Percentiles rank a stretch among this genome's conserved stretches.
These are phyloP conservation scores for Periparus ater DNA, from an alignment of 2,797 vertebrate genomes.

Conservation along the genomic window DNA sequence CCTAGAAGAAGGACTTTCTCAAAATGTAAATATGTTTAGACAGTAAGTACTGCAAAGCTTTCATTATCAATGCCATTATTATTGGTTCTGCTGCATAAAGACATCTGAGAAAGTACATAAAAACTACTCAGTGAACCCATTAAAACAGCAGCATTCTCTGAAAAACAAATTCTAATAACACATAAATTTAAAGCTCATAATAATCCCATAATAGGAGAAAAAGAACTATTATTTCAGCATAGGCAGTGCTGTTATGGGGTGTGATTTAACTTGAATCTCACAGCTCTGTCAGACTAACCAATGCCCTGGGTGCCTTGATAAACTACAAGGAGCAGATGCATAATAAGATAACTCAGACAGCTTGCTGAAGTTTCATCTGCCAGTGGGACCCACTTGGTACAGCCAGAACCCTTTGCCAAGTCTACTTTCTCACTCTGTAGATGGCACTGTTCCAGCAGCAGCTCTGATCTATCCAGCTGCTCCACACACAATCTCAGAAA, in stretches of 20 bases:
- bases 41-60: constrained; percentile 7
- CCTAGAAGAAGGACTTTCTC: not conserved
- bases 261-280: not conserved
- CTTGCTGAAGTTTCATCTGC: constrained; percentile 37
- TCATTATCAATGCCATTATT: not conserved
- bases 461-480: constrained; percentile 25
- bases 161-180: constrained; percentile 1
- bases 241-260: not conserved
- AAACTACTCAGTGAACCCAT: not conserved
- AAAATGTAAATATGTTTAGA: constrained; percentile 10
- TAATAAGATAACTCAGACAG: constrained; percentile 19
- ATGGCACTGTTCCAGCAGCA: constrained; percentile 12
- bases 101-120: not conserved
- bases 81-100: not conserved
- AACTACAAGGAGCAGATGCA: constrained; percentile 24
- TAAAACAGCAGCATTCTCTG: not conserved
- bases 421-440: constrained; percentile 30
- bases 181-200: constrained; percentile 27
- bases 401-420: constrained; percentile 36
- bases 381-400: not conserved
- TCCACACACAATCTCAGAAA: not conserved
- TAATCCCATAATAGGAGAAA: not conserved
- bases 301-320: not conserved
- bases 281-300: not conserved
- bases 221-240: not conserved